A percentile compares a stretch with the other conserved stretches of the same genome.
These are phyloP conservation scores for Catalaphyllia jardinei DNA, from an alignment of 64 coral and sea anemone species.

Conservation along the genomic window DNA sequence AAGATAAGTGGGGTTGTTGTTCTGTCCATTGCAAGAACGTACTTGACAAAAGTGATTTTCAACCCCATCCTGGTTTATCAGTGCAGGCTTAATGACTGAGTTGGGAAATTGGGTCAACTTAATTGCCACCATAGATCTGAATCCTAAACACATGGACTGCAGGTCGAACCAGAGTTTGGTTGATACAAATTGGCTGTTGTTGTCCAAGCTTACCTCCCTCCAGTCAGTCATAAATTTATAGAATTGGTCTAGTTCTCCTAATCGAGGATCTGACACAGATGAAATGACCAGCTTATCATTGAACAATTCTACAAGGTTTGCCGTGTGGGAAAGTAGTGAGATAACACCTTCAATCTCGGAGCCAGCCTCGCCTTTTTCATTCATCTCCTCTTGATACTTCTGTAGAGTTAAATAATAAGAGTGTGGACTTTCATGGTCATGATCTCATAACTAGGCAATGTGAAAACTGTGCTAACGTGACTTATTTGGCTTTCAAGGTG, in stretches of 20 bases:
- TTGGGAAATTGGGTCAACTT: neutral
- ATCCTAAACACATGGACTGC: slow-evolving; percentile 32
- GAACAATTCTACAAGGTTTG: neutral
- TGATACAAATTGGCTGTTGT: neutral
- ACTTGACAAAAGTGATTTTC: slow-evolving; percentile 53
- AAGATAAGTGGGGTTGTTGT: slow-evolving; percentile 22
- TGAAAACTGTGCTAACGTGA: too few relatives aligned
- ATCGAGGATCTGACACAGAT: neutral
- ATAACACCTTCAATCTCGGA: too few relatives aligned
- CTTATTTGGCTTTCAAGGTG: too few relatives aligned
- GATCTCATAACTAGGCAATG: too few relatives aligned
- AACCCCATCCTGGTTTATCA: slow-evolving; percentile 22
- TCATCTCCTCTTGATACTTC: too few relatives aligned
- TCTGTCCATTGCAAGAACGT: slow-evolving; percentile 48
- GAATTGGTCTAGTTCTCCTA: neutral
- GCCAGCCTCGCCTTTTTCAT: too few relatives aligned
- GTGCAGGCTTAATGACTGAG: slow-evolving; percentile 9
- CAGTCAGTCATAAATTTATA: too few relatives aligned
- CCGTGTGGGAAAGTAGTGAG: too few relatives aligned
- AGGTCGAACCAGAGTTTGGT: slow-evolving; percentile 40
- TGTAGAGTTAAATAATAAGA: too few relatives aligned
- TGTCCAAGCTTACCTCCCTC: too few relatives aligned
- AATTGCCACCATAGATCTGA: neutral
- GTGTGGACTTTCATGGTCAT: too few relatives aligned
- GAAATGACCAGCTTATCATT: slow-evolving; percentile 1